phyloP scores from a whole-genome alignment of 2,113 vertebrate genomes.

The Halcyon malimbica region DNA sequence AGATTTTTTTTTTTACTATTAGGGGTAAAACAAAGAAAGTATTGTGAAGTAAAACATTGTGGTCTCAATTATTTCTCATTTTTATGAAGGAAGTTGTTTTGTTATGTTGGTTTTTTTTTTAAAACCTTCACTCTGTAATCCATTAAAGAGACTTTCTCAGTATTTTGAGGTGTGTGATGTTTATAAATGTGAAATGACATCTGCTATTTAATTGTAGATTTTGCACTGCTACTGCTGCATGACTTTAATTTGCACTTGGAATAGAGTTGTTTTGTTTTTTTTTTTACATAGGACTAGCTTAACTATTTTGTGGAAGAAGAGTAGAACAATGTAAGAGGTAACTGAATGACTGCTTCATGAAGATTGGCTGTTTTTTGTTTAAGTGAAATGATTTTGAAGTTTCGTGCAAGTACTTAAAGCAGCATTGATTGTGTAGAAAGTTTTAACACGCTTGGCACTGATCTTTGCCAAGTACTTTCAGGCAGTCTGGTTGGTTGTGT shows the following conservation, averaged over 20 bases:
- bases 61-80: background rate
- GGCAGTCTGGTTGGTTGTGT: too few species aligned
- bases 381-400: too few species aligned
- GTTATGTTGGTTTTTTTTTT: background rate
- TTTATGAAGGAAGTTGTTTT: background rate
- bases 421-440: too few species aligned
- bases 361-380: too few species aligned
- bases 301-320: too few species aligned
- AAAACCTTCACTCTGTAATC: background rate
- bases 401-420: too few species aligned
- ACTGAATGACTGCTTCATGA: too few species aligned
- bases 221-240: background rate
- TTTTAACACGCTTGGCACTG: too few species aligned
- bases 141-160: background rate
- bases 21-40: background rate
- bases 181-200: background rate
- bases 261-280: background rate
- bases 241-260: background rate
- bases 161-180: background rate
- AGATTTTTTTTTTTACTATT: background rate
- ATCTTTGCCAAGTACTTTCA: too few species aligned
- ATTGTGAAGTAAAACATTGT: background rate
- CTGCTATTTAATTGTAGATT: background rate
- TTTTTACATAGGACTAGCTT: too few species aligned
- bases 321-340: too few species aligned